These are phyloP conservation scores for Sicus ferrugineus DNA, from an alignment of 2,888 invertebrate genomes.

Conservation along the genomic window DNA sequence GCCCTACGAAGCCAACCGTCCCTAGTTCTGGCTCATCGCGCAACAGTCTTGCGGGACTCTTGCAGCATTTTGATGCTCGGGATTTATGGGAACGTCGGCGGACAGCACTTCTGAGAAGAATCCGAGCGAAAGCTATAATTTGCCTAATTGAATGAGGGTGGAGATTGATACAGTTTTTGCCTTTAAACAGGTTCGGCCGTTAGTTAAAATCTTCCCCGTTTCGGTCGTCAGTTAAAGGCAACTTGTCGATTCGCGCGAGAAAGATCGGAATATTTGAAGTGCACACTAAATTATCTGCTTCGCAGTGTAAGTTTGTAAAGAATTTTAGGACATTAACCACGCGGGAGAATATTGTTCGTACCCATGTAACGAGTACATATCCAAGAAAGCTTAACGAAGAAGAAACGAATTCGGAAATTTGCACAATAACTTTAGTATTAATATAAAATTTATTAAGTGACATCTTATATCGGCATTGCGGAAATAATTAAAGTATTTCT, in stretches of 20 bases:
- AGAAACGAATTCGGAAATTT: no score
- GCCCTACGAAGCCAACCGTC: constrained; percentile 6
- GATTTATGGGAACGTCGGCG: constrained; percentile 24
- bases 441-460: no score
- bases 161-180: constrained; percentile 43
- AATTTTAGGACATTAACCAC: neutral
- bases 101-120: constrained; percentile 52
- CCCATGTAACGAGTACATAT: no score
- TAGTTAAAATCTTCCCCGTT: no score
- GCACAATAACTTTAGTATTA: no score
- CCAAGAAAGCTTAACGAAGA: no score
- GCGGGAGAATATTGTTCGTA: neutral
- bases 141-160: constrained; percentile 62
- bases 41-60: constrained; percentile 9
- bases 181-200: constrained; percentile 14
- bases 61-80: constrained; percentile 5
- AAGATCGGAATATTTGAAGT: neutral
- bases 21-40: constrained; percentile 25
- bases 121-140: constrained; percentile 57
- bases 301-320: neutral
- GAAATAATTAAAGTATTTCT: no score
- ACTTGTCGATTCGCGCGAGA: neutral
- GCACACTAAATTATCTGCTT: neutral
- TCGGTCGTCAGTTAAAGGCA: no score
- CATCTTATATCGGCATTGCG: no score